A percentile compares a stretch with the other conserved stretches of the same genome.
Evolutionary conservation across 2,113 vertebrate genomes (phyloP).

Genomic region (Neomonachus schauinslandi): DNA sequence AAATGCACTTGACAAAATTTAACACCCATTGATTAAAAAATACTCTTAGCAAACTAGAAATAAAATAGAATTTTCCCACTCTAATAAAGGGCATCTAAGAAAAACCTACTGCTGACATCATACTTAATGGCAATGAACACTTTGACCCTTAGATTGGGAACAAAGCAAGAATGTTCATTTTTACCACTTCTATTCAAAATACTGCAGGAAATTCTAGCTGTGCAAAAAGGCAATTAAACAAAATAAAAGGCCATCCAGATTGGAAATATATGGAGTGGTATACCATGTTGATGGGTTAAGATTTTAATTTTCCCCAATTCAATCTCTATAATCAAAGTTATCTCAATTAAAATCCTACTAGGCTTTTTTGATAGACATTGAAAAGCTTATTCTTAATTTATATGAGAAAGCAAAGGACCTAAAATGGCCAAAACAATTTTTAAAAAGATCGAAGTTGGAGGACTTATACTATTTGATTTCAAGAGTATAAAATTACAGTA

Average conservation of each 20-base stretch:
- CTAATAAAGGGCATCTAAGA: neutral
- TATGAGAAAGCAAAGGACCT: neutral
- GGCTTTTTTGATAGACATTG: neutral
- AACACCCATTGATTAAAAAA: neutral
- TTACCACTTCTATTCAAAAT: neutral
- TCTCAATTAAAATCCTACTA: neutral
- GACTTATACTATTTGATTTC: neutral
- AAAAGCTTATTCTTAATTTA: neutral
- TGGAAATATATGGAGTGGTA: neutral
- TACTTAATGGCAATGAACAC: neutral
- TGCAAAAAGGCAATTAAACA: neutral
- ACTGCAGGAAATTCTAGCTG: neutral
- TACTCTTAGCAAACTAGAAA: neutral
- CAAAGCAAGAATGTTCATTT: neutral
- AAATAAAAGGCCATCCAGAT: neutral
- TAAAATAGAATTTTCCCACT: neutral
- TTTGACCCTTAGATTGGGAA: neutral
- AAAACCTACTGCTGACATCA: neutral
- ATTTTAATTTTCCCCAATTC: neutral
- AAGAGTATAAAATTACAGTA: neutral
- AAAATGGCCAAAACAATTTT: neutral
- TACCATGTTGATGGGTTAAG: neutral
- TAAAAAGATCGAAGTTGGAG: neutral
- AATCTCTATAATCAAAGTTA: neutral
- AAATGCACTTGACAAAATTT: neutral